Base-by-base conservation (phyloP, 2,113 vertebrate genomes). In the Gila orcuttii region DNA sequence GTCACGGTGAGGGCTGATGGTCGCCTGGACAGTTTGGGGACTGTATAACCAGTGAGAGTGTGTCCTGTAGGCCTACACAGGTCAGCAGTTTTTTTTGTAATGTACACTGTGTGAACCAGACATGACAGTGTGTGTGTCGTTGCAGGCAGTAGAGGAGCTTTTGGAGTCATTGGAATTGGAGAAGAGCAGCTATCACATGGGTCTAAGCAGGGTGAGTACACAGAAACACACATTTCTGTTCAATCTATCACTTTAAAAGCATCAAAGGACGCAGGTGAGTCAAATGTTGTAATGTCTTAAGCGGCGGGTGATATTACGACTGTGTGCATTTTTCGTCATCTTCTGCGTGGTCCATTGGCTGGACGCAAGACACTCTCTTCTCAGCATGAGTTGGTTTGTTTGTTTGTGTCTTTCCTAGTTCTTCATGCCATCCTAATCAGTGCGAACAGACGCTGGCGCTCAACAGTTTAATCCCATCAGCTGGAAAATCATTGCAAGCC, bases 141-240 rank as follows among this genome's bases (percentile, higher is more conserved):
- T 88, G 57, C 89, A 99, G 98, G 98, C 97, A 0, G 98, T 96
- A 86, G 98, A 99, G 88, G 98, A 99, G 89, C 96, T 99, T 12
- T 92, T 99, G 92, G 97, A 99, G 90, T 97, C 96, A 0, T 90
- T 99, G 96, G 98, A 99, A 85, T 93, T 99, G 91, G 98, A 99
- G 93, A 98, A 97, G 93, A 99, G 96, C 95, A 97, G 96, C 91
- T 97, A 95, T 90, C 96, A 97, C 94, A 97, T 99, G 96, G 98
- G 98, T 47, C 90, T 99, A 87, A 99, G 98, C 91, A 94, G 96
- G 96, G 98, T 99, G 94, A 89, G 96, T 94, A 87, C 87, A 25
- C 28, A 31, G 5, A 68, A 21, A 73, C 39, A 45, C 19, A 33
- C 45, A 52, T 45, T 81, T 31, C 12, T 10, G 8, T 47, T 31